Percentiles rank a stretch among this genome's conserved stretches.
Evolutionary conservation across 2,113 vertebrate species (phyloP).

Genomic region (Macrotis lagotis): DNA sequence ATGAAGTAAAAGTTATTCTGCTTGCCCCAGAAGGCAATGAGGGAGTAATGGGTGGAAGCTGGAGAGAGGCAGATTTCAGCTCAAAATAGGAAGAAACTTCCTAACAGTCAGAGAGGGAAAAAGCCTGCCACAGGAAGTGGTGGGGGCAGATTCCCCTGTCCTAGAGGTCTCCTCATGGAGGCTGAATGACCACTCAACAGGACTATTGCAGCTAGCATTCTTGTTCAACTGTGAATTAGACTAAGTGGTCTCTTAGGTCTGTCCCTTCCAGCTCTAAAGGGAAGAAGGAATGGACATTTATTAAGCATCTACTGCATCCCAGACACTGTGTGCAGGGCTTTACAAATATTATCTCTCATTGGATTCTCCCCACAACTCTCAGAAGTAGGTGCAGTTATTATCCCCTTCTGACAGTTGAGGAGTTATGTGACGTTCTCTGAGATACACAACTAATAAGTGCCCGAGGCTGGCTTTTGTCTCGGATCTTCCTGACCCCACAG

Average conservation of each 20-base stretch:
- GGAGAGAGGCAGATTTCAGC: not conserved
- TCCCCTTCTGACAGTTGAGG: not conserved
- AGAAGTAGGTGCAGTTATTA: not conserved
- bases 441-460: not conserved
- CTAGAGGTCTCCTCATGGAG: not conserved
- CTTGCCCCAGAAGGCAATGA: not conserved
- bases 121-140: not conserved
- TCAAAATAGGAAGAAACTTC: not conserved
- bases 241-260: not conserved
- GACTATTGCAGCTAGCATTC: too few species aligned
- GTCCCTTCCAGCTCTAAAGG: too few species aligned
- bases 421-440: not conserved
- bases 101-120: not conserved
- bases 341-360: not conserved
- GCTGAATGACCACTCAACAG: too few species aligned
- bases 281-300: too few species aligned
- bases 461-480: not conserved
- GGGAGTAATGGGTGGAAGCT: not conserved
- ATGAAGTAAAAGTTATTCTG: not conserved
- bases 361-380: not conserved
- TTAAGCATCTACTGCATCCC: too few species aligned
- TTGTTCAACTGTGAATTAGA: too few species aligned
- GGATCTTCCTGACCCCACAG: not conserved
- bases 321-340: too few species aligned
- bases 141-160: too few species aligned